Percentiles rank a stretch among this genome's conserved stretches.
Evolutionary conservation across 2,113 vertebrate species (phyloP).

Genomic region (Opisthocomus hoazin): DNA sequence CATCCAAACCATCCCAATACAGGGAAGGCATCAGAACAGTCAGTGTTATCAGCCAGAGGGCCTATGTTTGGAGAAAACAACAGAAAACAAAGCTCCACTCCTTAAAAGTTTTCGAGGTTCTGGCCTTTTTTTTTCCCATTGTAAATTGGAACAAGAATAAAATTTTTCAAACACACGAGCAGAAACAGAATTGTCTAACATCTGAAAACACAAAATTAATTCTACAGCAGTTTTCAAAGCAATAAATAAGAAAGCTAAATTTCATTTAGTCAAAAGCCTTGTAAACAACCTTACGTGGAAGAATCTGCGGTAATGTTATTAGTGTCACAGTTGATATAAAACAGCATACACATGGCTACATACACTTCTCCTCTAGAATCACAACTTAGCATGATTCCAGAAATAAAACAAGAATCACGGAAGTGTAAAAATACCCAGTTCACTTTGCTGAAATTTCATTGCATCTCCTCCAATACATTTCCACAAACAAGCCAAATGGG

Average conservation of each 20-base stretch:
- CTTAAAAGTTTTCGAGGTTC: background rate
- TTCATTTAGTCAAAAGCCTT: slow-evolving; percentile 11
- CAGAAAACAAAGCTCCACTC: background rate
- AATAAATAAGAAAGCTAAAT: slow-evolving; percentile 1
- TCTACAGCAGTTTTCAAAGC: background rate
- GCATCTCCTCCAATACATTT: background rate
- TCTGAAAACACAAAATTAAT: background rate
- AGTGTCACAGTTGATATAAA: slow-evolving; percentile 25
- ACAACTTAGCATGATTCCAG: background rate
- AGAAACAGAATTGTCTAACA: background rate
- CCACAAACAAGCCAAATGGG: background rate
- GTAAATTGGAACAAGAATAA: background rate
- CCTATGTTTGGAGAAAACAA: background rate
- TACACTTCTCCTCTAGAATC: background rate
- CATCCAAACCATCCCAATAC: background rate
- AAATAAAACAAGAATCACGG: background rate
- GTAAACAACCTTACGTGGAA: background rate
- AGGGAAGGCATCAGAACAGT: background rate
- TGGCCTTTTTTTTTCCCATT: background rate
- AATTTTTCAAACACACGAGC: background rate
- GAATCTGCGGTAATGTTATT: background rate
- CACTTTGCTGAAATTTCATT: background rate
- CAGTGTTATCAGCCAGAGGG: background rate
- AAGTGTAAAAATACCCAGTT: background rate
- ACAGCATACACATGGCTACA: background rate